These are phyloP conservation scores for Misgurnus anguillicaudatus DNA, from an alignment of 2,113 vertebrate genomes.

Conservation along the genomic window DNA sequence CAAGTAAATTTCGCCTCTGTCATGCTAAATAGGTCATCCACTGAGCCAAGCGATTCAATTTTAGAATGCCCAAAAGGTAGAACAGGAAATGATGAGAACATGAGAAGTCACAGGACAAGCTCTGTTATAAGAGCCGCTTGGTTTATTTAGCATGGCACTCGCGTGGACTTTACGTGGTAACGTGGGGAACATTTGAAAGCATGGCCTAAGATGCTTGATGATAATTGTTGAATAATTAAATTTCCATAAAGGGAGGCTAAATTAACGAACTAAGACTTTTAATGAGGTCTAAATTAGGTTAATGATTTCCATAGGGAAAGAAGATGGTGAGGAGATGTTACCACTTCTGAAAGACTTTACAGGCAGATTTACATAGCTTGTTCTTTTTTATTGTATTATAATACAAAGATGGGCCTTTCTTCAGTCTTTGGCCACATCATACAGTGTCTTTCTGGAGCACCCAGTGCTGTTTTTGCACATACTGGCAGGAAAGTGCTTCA, in stretches of 20 bases:
- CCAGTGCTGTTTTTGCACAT: conserved; percentile 4
- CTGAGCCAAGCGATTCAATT: conserved; percentile 37
- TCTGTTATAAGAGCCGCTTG: background rate
- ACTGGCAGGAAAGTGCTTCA: conserved; percentile 15
- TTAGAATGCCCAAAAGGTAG: conserved; percentile 43
- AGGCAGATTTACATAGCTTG: background rate
- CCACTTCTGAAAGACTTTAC: conserved; percentile 10
- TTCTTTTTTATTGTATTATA: background rate
- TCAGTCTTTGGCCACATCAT: background rate
- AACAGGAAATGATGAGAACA: conserved; percentile 19
- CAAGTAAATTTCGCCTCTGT: conserved; percentile 24
- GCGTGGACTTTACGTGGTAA: background rate
- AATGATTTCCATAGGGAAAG: conserved; percentile 14
- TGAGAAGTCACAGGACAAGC: conserved; percentile 19
- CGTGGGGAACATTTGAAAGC: conserved; percentile 3
- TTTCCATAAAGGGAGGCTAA: conserved; percentile 1
- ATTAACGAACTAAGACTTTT: conserved; percentile 24
- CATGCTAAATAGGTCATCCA: conserved; percentile 37
- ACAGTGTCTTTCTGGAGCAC: background rate
- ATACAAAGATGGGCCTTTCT: background rate
- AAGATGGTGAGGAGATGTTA: conserved; percentile 2
- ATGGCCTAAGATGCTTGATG: background rate
- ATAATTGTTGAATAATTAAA: conserved; percentile 42
- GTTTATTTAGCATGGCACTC: conserved; percentile 6
- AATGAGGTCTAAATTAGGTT: conserved; percentile 37